Percentiles rank a stretch among this genome's conserved stretches.
Evolutionary conservation across 1,140 invertebrate species (phyloP).

Genomic region (Drosophila miranda): DNA sequence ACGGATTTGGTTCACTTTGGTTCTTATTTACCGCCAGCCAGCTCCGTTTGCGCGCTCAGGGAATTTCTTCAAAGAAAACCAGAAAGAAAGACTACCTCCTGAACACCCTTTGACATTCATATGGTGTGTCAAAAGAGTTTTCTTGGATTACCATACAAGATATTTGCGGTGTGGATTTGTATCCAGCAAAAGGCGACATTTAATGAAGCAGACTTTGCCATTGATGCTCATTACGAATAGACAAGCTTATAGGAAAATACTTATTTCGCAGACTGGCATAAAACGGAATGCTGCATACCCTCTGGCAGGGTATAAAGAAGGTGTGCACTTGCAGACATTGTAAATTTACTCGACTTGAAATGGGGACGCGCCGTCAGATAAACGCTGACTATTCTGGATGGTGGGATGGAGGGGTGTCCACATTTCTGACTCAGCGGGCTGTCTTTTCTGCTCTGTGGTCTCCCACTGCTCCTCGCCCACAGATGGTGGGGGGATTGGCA

Average conservation of each 20-base stretch:
- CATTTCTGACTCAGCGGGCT: constrained; percentile 48
- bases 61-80: constrained; percentile 3
- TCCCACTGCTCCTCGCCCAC: no score
- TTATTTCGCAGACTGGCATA: no score
- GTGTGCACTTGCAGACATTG: constrained; percentile 54
- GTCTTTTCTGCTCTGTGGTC: constrained; percentile 10
- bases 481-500: constrained; percentile 26
- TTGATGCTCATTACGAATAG: no score
- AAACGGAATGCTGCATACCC: no score
- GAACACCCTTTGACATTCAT: neutral
- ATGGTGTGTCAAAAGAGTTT: no score
- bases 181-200: neutral
- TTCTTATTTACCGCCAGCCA: no score
- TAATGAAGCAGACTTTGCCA: neutral
- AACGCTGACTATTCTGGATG: constrained; percentile 36
- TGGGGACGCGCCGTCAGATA: constrained; percentile 30
- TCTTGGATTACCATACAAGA: no score
- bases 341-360: constrained; percentile 46
- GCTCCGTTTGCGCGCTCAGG: constrained; percentile 7
- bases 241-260: no score
- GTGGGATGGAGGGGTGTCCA: neutral
- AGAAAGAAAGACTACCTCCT: neutral
- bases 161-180: no score
- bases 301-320: constrained; percentile 23
- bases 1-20: constrained; percentile 27